Evolutionary conservation across 2,113 vertebrate species (phyloP).

Genomic region (Calidris pugnax): DNA sequence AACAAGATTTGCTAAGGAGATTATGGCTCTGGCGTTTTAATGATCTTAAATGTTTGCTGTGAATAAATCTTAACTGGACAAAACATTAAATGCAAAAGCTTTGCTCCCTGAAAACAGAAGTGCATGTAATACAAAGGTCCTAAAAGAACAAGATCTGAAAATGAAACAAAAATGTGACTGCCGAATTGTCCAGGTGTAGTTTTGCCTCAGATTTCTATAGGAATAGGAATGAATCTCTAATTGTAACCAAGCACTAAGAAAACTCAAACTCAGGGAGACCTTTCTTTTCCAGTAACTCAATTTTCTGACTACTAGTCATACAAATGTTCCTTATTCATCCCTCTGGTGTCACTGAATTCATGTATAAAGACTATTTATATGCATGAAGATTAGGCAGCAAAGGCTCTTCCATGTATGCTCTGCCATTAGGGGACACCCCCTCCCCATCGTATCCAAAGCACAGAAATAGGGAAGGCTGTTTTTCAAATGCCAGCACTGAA

Average conservation of each 20-base stretch:
- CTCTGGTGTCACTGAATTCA: neutral
- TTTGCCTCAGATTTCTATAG: neutral
- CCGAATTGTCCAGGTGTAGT: neutral
- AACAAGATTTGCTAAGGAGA: conserved; percentile 38
- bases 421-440: neutral
- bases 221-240: neutral
- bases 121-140: neutral
- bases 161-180: neutral
- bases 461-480: neutral
- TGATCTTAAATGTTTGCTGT: neutral
- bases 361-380: neutral
- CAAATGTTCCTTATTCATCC: neutral
- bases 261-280: neutral
- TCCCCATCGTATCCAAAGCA: neutral
- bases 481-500: neutral
- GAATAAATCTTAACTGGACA: neutral
- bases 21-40: neutral
- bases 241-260: neutral
- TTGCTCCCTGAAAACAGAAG: neutral
- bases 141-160: neutral
- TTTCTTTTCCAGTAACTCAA: neutral
- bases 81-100: neutral
- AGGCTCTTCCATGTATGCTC: neutral
- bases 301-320: neutral
- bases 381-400: neutral